Base-by-base conservation (phyloP, 2,113 vertebrate species). In the Microcebus lehilahytsara region DNA sequence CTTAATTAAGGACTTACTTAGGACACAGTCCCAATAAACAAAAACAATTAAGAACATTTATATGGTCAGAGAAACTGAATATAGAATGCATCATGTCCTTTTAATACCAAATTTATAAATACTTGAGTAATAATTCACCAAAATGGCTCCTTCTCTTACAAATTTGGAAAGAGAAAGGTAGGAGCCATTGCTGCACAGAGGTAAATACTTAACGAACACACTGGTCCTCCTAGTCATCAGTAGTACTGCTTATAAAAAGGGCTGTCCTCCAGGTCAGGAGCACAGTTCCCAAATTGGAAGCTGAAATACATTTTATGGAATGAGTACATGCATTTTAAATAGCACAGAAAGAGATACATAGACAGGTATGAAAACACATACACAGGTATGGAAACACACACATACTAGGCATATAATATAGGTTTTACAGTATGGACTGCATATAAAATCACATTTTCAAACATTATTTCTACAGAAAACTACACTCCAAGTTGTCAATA, bases 381-480 rank as follows among this genome's bases (percentile, higher is more conserved):
- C 0, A 56, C 9, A 46, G 17, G 23, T 5, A 40, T 0, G 60
- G 1, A 75, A 9, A 60, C 3, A 72, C 17, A 56, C 0, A 79
- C 0, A 56, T 37, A 37, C 37, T 37, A 60, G 11, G 5, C n/a
- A 67, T 22, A 32, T 40, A 66, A 83, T 49, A 83, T 9, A 37
- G 51, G 77, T 0, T 80, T 88, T 87, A 30, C 7, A 13, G 30
- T 13, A n/a, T 23, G 51, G 12, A 11, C 46, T 51, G 3, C 17
- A 67, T 34, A 49, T 27, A 22, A 89, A 66, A 83, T 30, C 23
- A 53, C 23, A 91, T 66, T 90, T 88, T 77, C 66, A 81, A 84
- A 96, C 25, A 66, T 66, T 32, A 72, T 79, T 97, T 93, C 72
- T 91, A 93, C 1, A 95, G 51, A 85, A 85, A 91, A 42, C n/a